Conservation (phyloP, 2,113 vertebrate genomes). For the Petromus typicus region DNA sequence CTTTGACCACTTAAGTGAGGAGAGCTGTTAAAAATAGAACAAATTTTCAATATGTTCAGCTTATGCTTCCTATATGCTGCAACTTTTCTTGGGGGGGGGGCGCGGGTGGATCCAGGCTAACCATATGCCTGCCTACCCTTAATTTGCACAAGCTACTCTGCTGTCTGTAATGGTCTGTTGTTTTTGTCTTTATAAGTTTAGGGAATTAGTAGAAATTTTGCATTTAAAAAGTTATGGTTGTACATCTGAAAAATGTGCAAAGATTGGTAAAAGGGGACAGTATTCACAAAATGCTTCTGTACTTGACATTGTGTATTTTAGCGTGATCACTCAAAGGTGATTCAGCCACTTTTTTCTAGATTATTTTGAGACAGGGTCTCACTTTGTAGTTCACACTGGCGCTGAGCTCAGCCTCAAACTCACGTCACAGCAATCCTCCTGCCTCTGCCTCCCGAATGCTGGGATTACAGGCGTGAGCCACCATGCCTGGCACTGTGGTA, state of each 20-base stretch:
- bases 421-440: too few relatives aligned
- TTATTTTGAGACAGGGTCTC: too few relatives aligned
- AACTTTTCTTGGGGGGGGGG: constrained; percentile 56
- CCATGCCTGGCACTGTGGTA: too few relatives aligned
- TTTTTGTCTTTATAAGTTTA: too few relatives aligned
- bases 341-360: constrained; percentile 1
- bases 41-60: constrained; percentile 73
- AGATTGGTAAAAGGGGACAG: constrained; percentile 7
- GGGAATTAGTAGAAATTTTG: constrained; percentile 11
- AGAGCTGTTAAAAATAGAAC: constrained; percentile 70
- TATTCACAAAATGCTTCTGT: not conserved
- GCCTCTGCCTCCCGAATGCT: too few relatives aligned
- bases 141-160: constrained; percentile 48
- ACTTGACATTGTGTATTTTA: constrained; percentile 38
- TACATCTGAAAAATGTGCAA: not conserved
- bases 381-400: too few relatives aligned
- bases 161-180: constrained; percentile 32
- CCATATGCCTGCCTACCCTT: constrained; percentile 68
- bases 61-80: constrained; percentile 72
- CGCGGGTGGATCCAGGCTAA: constrained; percentile 57
- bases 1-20: constrained; percentile 64
- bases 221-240: constrained; percentile 36
- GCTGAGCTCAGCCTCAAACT: too few relatives aligned
- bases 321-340: constrained; percentile 15
- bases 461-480: too few relatives aligned